Evolutionary conservation across 37 sponge, comb jelly and placozoan species (phyloP), one percentile per base, ranked within the genome.

Genomic region (Spongilla lacustris): DNA sequence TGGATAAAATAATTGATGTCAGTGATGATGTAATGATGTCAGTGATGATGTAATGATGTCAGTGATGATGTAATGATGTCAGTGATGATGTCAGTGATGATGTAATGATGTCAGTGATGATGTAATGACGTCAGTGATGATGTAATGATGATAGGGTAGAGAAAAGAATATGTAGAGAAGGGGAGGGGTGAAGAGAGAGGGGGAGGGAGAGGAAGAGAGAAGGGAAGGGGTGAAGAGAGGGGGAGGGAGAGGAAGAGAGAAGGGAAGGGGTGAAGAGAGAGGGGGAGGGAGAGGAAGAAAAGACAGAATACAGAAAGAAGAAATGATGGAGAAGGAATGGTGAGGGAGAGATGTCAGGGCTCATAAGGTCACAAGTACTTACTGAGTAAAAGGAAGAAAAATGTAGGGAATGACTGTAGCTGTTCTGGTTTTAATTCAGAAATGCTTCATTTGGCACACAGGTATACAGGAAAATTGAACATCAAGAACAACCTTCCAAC

Each of bases 11-110:
- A 6, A 58, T 6, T 8, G 29, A 70, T 8, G 10, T 5, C 34
- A n/a, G n/a, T n/a, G n/a, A n/a, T n/a, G n/a, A n/a, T n/a, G n/a
- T n/a, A n/a, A n/a, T n/a, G n/a, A n/a, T n/a, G n/a, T n/a, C n/a
- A n/a, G n/a, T n/a, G n/a, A n/a, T n/a, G n/a, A n/a, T n/a, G 73
- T 23, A 19, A 48, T 9, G 69, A 78, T 27, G 2, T 33, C 38
- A 21, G 41, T 6, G 21, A 67, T 69, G 22, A 87, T 68, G 22
- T 29, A 19, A 26, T 34, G 74, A 58, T 72, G 80, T 81, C 70
- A 74, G 33, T 2, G 79, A 19, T 0, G 81, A 26, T 49, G 80
- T 9, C 6, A 79, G 49, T 19, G 80, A 66, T 29, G 66, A 88
- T 22, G 50, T n/a, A n/a, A n/a, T n/a, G n/a, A n/a, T n/a, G n/a